phyloP scores from a whole-genome alignment of 2,888 invertebrate genomes.

The Polyommatus iphigenia region DNA sequence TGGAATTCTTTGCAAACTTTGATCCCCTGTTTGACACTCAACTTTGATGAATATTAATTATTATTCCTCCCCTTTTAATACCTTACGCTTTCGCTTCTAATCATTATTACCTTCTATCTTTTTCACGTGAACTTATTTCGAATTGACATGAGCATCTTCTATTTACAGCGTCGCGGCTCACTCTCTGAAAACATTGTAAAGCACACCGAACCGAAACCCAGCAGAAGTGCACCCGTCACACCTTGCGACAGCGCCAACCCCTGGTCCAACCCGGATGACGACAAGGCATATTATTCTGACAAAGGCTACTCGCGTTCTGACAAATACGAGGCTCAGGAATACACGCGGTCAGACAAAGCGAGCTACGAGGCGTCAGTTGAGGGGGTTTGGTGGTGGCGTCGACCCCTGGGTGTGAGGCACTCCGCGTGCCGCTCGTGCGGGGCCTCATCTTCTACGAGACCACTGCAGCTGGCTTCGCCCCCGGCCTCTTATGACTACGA shows the following conservation, averaged over 20 bases:
- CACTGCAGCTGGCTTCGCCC: constrained; percentile 61
- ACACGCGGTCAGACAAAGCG: constrained; percentile 52
- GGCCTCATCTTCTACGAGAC: constrained; percentile 62
- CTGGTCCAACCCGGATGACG: constrained; percentile 54
- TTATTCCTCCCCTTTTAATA: too few relatives aligned
- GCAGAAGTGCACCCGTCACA: constrained; percentile 69
- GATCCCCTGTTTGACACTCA: too few relatives aligned
- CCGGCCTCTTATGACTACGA: constrained; percentile 46
- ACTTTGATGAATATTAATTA: too few relatives aligned
- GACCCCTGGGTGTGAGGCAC: constrained; percentile 59
- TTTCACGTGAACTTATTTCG: neutral
- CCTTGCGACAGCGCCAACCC: constrained; percentile 71
- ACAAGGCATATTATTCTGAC: constrained; percentile 31
- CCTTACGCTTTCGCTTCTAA: too few relatives aligned
- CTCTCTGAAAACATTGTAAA: constrained; percentile 58
- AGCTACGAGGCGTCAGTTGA: constrained; percentile 53
- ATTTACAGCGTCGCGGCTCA: constrained; percentile 70
- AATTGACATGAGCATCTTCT: neutral
- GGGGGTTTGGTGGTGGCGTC: constrained; percentile 60
- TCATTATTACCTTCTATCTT: too few relatives aligned
- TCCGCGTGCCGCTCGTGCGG: constrained; percentile 61
- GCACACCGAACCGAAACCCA: constrained; percentile 60
- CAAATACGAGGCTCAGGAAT: neutral
- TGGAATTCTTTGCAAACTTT: too few relatives aligned
- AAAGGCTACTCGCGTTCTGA: constrained; percentile 1